Percentiles rank a stretch among this genome's conserved stretches.
Conservation (phyloP, 2,797 vertebrate genomes). For the Pyrocephalus nanus region DNA sequence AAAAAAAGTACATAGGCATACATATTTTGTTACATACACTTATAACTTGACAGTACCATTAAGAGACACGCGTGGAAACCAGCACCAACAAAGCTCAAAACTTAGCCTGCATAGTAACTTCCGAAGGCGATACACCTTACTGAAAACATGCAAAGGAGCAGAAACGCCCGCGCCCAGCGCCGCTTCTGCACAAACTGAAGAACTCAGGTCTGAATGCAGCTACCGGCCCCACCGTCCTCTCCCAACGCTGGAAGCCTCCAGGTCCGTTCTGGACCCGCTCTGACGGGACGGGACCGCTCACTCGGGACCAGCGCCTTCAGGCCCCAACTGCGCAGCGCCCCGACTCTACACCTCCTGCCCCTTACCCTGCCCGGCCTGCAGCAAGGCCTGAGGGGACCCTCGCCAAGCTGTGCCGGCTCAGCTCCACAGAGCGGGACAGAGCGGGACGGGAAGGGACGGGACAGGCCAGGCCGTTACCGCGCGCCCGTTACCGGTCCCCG, state of each 20-base stretch:
- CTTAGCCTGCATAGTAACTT: not conserved
- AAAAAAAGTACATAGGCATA: fast-evolving
- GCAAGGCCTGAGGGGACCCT: too few relatives aligned
- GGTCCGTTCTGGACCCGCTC: not conserved
- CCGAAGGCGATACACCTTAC: not conserved
- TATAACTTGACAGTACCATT: not conserved
- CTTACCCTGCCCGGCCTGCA: too few relatives aligned
- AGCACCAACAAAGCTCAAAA: not conserved
- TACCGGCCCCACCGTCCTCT: not conserved
- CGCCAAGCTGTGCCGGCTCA: not conserved
- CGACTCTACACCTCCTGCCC: not conserved
- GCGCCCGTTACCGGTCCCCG: not conserved
- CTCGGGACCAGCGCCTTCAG: not conserved
- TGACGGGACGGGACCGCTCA: not conserved
- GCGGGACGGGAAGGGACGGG: too few relatives aligned
- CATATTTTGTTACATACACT: not conserved
- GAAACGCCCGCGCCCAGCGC: not conserved
- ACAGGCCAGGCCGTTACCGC: too few relatives aligned
- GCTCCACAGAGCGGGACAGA: not conserved
- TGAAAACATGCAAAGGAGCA: fast-evolving
- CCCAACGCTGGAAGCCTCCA: fast-evolving
- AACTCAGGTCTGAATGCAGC: fast-evolving
- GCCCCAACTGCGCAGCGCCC: not conserved
- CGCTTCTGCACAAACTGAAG: fast-evolving
- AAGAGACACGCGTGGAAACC: not conserved